Evolutionary conservation across 2,113 vertebrate genomes (phyloP), one percentile per base, ranked within the genome.

Genomic region (Athene noctua): DNA sequence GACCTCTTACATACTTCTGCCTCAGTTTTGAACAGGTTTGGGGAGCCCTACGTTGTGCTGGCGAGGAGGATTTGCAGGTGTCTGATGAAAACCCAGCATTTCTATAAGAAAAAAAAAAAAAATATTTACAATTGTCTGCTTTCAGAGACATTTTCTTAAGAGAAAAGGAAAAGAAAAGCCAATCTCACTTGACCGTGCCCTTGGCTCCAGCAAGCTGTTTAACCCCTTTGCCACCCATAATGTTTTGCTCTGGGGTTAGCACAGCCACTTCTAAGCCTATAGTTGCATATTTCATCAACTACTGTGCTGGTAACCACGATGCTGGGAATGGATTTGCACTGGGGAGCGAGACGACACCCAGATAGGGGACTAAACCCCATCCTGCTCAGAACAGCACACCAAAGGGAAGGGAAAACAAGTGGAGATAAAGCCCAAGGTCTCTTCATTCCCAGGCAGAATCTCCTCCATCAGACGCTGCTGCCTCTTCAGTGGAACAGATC

Each of bases 361-460:
- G 16, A 26, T 1, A 0, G 10, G 62, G 44, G 38, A 9, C 36
- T 20, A 49, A 86, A n/a, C 32, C n/a, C 46, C 72, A 18, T 3
- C 55, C 15, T 3, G 2, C 22, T 13, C 23, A 17, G 18, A 40
- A 32, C 3, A 6, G 26, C 12, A 21, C 0, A 0, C 29, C 1
- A 14, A n/a, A 80, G 32, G 27, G 32, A 46, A 86, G 8, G 58
- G 63, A 61, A 10, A 62, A n/a, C 26, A 38, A 46, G 17, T 0
- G 18, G 40, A 54, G 27, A 51, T 0, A 15, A 12, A 68, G 40
- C 29, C n/a, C 21, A 15, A 15, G 20, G n/a, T 25, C 19, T 78
- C 34, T 17, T 67, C 1, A 1, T 22, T 80, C 40, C n/a, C 62
- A 55, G 29, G 47, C 22, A 55, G 29, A 13, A 10, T 18, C 38